Percentiles rank a stretch among this genome's conserved stretches.
Conservation (phyloP, 2,797 vertebrate genomes). For the Yasuhikotakia modesta region DNA sequence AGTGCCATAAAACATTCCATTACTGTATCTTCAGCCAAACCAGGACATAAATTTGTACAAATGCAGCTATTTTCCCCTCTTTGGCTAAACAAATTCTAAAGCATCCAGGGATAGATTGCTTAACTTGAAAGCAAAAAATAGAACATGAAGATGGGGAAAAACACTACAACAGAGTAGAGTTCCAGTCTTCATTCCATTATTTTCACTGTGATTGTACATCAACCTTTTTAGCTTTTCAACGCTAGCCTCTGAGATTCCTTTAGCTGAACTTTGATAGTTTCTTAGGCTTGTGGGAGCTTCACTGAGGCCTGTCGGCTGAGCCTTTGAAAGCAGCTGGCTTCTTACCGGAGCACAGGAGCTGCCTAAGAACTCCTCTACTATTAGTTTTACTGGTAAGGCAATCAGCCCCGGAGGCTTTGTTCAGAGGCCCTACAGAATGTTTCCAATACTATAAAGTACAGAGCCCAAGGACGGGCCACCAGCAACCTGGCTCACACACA, state of each 20-base stretch:
- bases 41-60: slow-evolving; percentile 67
- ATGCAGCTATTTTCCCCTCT: slow-evolving; percentile 51
- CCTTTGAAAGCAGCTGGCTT: slow-evolving; percentile 73
- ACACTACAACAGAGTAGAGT: slow-evolving; percentile 51
- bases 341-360: slow-evolving; percentile 62
- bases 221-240: slow-evolving; percentile 57
- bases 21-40: slow-evolving; percentile 61
- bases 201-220: slow-evolving; percentile 49
- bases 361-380: slow-evolving; percentile 69
- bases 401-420: slow-evolving; percentile 68
- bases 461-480: slow-evolving; percentile 61
- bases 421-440: slow-evolving; percentile 51
- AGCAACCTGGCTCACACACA: slow-evolving; percentile 38
- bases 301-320: slow-evolving; percentile 42
- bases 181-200: slow-evolving; percentile 47
- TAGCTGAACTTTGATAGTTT: slow-evolving; percentile 46
- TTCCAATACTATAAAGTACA: slow-evolving; percentile 56
- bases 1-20: slow-evolving; percentile 62
- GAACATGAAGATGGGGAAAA: slow-evolving; percentile 30
- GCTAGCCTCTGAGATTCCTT: slow-evolving; percentile 45
- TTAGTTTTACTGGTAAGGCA: slow-evolving; percentile 82
- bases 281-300: slow-evolving; percentile 51
- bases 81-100: slow-evolving; percentile 57
- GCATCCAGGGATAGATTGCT: slow-evolving; percentile 62
- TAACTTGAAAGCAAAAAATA: slow-evolving; percentile 48